Percentiles rank a stretch among this genome's conserved stretches.
Conservation (phyloP, 2,113 vertebrate genomes). For the Saccopteryx leptura region DNA sequence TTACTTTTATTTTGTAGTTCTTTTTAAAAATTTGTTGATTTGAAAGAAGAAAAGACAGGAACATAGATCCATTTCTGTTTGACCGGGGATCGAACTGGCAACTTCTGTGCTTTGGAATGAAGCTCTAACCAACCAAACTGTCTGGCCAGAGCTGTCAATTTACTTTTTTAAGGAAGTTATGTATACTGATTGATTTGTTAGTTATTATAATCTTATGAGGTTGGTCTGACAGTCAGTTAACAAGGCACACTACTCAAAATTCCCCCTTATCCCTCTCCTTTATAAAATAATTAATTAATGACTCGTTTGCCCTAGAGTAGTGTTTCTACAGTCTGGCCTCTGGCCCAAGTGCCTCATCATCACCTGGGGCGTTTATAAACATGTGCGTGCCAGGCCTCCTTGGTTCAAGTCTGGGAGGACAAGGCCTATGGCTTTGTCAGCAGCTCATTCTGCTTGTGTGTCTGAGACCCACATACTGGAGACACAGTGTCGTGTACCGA, state of each 20-base stretch:
- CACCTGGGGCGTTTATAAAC: background rate
- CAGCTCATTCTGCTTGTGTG: background rate
- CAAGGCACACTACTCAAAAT: background rate
- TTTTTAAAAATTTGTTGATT: too few relatives aligned
- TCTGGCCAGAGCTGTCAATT: background rate
- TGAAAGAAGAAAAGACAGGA: too few relatives aligned
- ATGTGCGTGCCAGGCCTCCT: background rate
- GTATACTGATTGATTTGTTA: background rate
- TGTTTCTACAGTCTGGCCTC: background rate
- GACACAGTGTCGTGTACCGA: background rate
- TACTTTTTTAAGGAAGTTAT: conserved; percentile 5
- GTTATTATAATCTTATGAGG: background rate
- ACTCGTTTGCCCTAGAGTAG: background rate
- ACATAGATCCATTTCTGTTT: too few relatives aligned
- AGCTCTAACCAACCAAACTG: too few relatives aligned
- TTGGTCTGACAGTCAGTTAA: background rate
- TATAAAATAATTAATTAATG: too few relatives aligned
- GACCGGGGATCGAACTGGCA: too few relatives aligned
- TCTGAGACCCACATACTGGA: background rate
- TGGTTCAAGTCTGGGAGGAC: background rate
- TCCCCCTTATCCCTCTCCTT: too few relatives aligned
- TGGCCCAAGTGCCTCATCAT: background rate
- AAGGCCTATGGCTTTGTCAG: background rate
- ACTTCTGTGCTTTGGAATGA: too few relatives aligned
- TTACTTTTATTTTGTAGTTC: too few relatives aligned